Base-by-base conservation (phyloP, 2,113 vertebrate genomes). In the Tautogolabrus adspersus region DNA sequence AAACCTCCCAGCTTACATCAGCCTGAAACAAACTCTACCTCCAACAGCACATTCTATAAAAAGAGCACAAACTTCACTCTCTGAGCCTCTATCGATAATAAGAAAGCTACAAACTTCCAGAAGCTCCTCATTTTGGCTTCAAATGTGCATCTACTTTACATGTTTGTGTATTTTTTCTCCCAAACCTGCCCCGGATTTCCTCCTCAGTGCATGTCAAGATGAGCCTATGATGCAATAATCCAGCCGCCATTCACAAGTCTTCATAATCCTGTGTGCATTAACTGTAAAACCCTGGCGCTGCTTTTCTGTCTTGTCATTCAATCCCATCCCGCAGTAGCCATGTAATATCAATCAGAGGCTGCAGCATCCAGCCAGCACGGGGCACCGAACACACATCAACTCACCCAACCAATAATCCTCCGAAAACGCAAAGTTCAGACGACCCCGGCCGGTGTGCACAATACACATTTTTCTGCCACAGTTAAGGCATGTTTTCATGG, bases 221-320 rank as follows among this genome's bases (percentile, higher is more conserved):
- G 81, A 90, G 72, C 86, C 60, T 64, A 47, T 89, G 82, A 89
- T 85, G 81, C 57, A 89, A 90, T 92, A 92, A 93, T 93, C 91
- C 87, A n/a, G 49, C 52, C 9, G 59, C 75, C 85, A 89, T 90
- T 92, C 86, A 88, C 88, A 84, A 83, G 62, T 86, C 77, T 78
- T 65, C 58, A 71, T 93, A 93, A 93, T 92, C 91, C 90, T 16
- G 23, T 54, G 78, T 84, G 88, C 90, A 89, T 91, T 92, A 89
- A 90, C 88, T 18, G 23, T 74, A 81, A 86, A 86, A 52, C 68
- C 80, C 55, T 37, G 8, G 34, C 11, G 23, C 71, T 46, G 69
- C 76, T 72, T 82, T 79, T 80, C 85, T 66, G 77, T 74, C 75
- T 79, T 83, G 72, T 85, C 77, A 90, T 87, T 83, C 86, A 87